phyloP scores from a whole-genome alignment of 1,140 invertebrate genomes.

The Globodera ellingtonae region DNA sequence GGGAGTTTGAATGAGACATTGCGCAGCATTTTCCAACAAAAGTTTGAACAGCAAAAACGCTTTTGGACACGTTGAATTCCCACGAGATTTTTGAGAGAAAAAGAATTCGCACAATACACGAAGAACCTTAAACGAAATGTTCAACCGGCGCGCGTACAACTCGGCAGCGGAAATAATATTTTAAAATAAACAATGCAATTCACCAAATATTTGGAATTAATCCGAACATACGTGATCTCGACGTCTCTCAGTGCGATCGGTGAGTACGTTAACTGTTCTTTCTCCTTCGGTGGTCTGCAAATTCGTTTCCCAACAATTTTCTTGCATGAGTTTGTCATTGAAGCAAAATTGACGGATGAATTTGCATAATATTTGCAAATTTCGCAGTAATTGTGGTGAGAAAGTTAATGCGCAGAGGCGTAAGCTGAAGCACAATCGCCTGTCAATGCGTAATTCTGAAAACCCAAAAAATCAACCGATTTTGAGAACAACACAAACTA shows the following conservation, averaged over 20 bases:
- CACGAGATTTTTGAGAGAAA: not conserved
- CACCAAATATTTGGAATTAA: too few relatives aligned
- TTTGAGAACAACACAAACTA: too few relatives aligned
- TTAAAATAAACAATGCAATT: too few relatives aligned
- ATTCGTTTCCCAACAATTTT: not conserved
- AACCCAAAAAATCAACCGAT: not conserved
- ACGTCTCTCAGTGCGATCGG: not conserved
- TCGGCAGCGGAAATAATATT: too few relatives aligned
- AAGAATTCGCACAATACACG: not conserved
- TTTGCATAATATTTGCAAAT: constrained; percentile 19
- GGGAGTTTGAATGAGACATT: not conserved
- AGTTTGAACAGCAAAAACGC: not conserved
- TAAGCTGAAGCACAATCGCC: not conserved
- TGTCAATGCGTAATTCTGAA: constrained; percentile 5
- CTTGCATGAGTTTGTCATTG: not conserved
- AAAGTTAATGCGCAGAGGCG: constrained; percentile 15
- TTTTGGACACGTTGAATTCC: not conserved
- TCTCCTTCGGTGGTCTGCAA: not conserved
- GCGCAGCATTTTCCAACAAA: not conserved
- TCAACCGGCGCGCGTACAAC: too few relatives aligned
- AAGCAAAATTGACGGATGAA: not conserved
- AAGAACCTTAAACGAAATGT: not conserved
- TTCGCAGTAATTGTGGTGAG: not conserved
- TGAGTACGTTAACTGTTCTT: not conserved
- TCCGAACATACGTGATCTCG: not conserved